Conservation (phyloP, 1,140 invertebrate genomes). For the Sweltsa coloradensis region DNA sequence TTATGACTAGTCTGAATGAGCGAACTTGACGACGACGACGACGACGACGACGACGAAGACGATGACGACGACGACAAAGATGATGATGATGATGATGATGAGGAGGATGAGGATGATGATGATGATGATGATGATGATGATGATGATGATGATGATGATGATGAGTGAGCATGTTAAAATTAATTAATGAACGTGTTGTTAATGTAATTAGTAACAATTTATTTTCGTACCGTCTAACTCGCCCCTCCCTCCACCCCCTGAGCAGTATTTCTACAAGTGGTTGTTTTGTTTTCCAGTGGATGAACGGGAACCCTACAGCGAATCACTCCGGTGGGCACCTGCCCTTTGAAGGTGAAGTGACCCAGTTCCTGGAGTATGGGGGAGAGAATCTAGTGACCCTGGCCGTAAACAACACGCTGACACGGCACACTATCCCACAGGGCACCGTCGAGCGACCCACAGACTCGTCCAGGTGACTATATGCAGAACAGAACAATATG, state of each 20-base stretch:
- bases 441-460: slow-evolving; percentile 19
- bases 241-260: neutral
- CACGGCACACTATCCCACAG: slow-evolving; percentile 32
- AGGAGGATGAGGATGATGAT: no score
- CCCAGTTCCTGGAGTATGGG: slow-evolving; percentile 19
- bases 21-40: no score
- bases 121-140: no score
- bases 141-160: no score
- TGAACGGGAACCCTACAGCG: slow-evolving; percentile 39
- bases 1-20: no score
- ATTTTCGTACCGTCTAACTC: neutral
- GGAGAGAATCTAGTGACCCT: slow-evolving; percentile 41
- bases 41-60: no score
- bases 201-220: neutral
- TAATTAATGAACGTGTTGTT: neutral
- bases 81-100: no score
- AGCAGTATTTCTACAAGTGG: neutral
- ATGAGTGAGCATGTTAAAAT: neutral
- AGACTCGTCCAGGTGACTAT: slow-evolving; percentile 13
- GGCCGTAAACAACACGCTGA: slow-evolving; percentile 51
- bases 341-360: slow-evolving; percentile 45
- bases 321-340: slow-evolving; percentile 49
- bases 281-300: slow-evolving; percentile 30
- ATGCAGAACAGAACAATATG: no score
- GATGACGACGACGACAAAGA: no score